phyloP scores from a whole-genome alignment of 2,113 vertebrate species.

The Tinamus guttatus region DNA sequence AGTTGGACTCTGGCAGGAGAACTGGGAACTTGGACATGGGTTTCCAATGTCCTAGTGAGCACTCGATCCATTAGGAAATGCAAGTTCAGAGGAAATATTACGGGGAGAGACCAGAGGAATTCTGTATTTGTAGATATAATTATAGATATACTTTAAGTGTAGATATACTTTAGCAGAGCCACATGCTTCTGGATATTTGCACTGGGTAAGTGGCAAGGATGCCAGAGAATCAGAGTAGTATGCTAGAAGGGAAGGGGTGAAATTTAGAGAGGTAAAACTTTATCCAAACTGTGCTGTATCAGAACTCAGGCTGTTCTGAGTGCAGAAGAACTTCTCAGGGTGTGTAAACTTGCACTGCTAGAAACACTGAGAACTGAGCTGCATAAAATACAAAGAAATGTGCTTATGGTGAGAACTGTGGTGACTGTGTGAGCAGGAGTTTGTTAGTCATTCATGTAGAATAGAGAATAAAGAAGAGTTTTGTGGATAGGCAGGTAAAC shows the following conservation, averaged over 20 bases:
- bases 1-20: background rate
- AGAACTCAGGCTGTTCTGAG: background rate
- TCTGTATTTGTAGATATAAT: background rate
- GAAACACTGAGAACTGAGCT: background rate
- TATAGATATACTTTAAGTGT: background rate
- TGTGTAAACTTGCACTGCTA: background rate
- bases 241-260: background rate
- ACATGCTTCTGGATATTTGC: background rate
- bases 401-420: background rate
- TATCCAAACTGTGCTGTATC: background rate
- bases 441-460: background rate
- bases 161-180: background rate
- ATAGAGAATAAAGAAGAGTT: background rate
- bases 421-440: background rate
- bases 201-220: background rate
- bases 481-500: background rate
- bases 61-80: background rate
- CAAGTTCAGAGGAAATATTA: background rate
- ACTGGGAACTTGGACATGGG: background rate
- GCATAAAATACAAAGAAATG: background rate
- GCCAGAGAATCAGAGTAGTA: background rate
- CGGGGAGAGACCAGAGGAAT: background rate
- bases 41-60: background rate
- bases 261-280: background rate
- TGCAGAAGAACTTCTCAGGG: background rate